Evolutionary conservation across 2,888 invertebrate genomes (phyloP).

Genomic region (Dermolepida albohirtum): DNA sequence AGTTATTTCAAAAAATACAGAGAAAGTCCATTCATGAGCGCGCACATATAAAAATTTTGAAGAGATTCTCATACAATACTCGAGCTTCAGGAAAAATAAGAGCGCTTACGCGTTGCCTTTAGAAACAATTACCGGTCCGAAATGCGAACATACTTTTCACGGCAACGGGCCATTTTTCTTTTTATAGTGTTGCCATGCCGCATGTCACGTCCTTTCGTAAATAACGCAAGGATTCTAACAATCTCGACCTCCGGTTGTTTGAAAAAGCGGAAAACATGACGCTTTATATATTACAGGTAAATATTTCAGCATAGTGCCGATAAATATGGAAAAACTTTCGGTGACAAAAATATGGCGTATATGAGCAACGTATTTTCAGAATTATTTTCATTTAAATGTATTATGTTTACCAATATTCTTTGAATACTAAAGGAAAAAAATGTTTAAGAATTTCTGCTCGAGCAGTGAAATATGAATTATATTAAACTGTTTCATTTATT

Average conservation of each 20-base stretch:
- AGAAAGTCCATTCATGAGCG: no score
- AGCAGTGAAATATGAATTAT: no score
- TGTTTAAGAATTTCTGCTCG: no score
- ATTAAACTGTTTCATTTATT: no score
- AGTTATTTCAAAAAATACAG: conserved; percentile 3
- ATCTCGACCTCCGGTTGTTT: conserved; percentile 17
- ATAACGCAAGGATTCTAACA: conserved; percentile 6
- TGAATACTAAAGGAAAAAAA: no score
- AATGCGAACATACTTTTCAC: conserved; percentile 33
- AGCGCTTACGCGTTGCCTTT: neutral
- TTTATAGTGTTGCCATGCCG: conserved; percentile 7
- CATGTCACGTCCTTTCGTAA: conserved; percentile 2
- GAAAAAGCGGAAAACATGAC: conserved; percentile 33
- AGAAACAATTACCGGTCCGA: conserved; percentile 21
- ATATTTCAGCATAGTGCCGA: conserved; percentile 3
- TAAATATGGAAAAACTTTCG: neutral
- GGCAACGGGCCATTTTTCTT: conserved; percentile 13
- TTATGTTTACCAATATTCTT: no score
- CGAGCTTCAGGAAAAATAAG: neutral
- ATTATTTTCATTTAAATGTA: no score
- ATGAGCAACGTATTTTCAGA: no score
- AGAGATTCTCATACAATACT: conserved; percentile 3
- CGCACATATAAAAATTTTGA: no score
- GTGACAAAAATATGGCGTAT: no score
- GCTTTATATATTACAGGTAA: conserved; percentile 6